Evolutionary conservation across 2,113 vertebrate species (phyloP).

Genomic region (Scortum barcoo): DNA sequence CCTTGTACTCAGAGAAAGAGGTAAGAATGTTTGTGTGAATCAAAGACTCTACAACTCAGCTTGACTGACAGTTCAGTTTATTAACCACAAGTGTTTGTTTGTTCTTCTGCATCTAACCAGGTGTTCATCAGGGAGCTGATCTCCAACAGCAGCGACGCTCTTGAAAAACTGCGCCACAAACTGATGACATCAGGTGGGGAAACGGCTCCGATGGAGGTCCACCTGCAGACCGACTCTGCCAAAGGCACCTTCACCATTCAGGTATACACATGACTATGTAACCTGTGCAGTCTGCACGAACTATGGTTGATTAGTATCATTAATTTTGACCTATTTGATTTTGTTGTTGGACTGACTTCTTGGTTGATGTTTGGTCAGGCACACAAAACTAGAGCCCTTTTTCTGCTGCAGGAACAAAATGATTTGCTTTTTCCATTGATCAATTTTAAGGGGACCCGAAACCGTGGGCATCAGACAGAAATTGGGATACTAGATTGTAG

Average conservation of each 20-base stretch:
- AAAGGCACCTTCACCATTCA: conserved; percentile 95
- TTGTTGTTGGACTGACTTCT: background rate
- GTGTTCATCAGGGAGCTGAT: conserved; percentile 97
- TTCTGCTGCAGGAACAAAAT: background rate
- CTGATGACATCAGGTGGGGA: conserved; percentile 86
- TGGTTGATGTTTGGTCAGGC: background rate
- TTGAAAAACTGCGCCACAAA: conserved; percentile 94
- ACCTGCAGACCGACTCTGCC: conserved; percentile 89
- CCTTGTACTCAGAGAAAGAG: conserved; percentile 98
- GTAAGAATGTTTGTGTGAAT: conserved; percentile 69
- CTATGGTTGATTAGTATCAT: background rate
- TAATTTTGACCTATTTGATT: background rate
- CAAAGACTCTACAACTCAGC: background rate
- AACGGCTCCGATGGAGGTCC: conserved; percentile 92
- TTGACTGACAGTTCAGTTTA: background rate
- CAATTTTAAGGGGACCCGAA: no score
- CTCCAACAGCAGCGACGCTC: conserved; percentile 94
- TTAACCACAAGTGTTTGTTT: background rate
- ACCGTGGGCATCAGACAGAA: background rate
- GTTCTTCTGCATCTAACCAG: conserved; percentile 71
- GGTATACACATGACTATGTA: conserved; percentile 78
- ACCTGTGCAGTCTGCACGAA: background rate
- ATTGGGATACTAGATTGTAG: background rate
- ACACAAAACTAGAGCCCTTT: no score
- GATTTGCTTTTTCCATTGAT: no score